Base-by-base conservation (phyloP, 2,113 vertebrate species). In the Triplophysa tibetana region DNA sequence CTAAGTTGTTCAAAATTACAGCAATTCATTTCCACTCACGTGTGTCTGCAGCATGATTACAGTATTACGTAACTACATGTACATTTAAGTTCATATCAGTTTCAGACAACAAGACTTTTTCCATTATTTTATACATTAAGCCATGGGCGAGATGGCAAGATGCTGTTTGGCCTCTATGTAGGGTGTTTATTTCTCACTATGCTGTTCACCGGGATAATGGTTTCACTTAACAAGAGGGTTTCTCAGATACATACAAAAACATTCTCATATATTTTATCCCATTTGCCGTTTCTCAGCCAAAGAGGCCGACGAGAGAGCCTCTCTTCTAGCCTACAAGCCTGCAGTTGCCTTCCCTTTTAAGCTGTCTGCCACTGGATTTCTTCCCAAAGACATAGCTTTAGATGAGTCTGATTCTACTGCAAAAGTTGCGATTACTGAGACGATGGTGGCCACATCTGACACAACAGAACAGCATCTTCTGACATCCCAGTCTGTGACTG, bases 251-350 rank as follows among this genome's bases (percentile, higher is more conserved):
- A 70, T 38, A 21, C 38, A 65, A 75, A 81, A 45, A 48, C 60
- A 16, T 29, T 54, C 48, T 85, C 19, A 75, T 21, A 41, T 5
- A 70, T 52, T 82, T 78, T 89, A 81, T 88, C 65, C 81, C 82
- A 73, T 89, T 86, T 88, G 76, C 83, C 72, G n/a, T 88, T 89
- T 86, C 81, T 89, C 83, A 90, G 88, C 88, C 86, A 83, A 85
- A 87, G 85, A 88, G 41, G 81, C 75, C 81, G 91, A 90, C 43
- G 89, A 89, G 61, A 88, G 91, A 82, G 82, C 87, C 48, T 12
- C 85, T 65, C 84, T 91, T 63, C 82, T 92, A 29, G 81, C 89
- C 89, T 88, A 88, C 90, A 93, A 90, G 90, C 90, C 90, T 17
- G 7, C 82, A n/a, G 89, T 92, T 81, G 75, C 82, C 88, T 92